These are phyloP conservation scores for Pempheris klunzingeri DNA, from an alignment of 2,797 vertebrate genomes.

Conservation along the genomic window DNA sequence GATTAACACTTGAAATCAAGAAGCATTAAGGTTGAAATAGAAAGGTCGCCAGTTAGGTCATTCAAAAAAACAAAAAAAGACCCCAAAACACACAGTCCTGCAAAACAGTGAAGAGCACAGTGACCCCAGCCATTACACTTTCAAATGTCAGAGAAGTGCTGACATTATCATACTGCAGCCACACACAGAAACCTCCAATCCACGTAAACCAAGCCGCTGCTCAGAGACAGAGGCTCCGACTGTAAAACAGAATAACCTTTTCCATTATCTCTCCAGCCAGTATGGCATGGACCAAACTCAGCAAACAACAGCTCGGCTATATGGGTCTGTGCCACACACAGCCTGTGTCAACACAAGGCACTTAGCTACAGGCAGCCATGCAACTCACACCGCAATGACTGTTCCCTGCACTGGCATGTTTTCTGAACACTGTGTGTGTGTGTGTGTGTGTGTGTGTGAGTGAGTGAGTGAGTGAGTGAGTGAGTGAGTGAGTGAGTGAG, in stretches of 20 bases:
- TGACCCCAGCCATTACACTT: conserved; percentile 47
- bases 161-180: conserved; percentile 54
- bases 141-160: conserved; percentile 65
- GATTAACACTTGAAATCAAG: neutral
- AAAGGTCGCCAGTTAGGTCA: conserved; percentile 3
- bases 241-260: conserved; percentile 73
- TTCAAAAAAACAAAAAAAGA: conserved; percentile 10
- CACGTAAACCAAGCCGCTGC: conserved; percentile 53
- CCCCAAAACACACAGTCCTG: neutral
- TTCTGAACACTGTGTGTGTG: conserved; percentile 33
- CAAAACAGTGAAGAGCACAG: conserved; percentile 20
- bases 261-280: conserved; percentile 74
- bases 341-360: conserved; percentile 69
- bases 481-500: conserved; percentile 13
- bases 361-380: conserved; percentile 65
- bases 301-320: conserved; percentile 71
- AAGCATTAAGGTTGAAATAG: neutral
- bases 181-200: conserved; percentile 46
- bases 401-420: conserved; percentile 35
- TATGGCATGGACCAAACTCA: conserved; percentile 56
- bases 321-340: conserved; percentile 64
- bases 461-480: too few relatives aligned
- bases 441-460: conserved; percentile 24
- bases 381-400: conserved; percentile 44
- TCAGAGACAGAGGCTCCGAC: conserved; percentile 47